These are phyloP conservation scores for Cerastoderma edule DNA, from an alignment of 2,888 invertebrate genomes.

Conservation along the genomic window DNA sequence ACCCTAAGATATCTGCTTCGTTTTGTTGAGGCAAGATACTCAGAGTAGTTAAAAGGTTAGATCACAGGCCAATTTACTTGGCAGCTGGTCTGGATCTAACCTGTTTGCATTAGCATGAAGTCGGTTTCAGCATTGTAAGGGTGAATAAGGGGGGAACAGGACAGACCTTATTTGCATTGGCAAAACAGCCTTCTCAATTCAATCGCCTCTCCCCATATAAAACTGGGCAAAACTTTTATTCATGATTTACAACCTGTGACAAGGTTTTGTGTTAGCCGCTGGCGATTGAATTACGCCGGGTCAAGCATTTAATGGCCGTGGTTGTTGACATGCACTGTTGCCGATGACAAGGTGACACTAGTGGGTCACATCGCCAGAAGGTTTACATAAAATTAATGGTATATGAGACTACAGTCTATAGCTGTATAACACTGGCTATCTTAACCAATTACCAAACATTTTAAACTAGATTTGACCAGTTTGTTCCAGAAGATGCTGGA, in stretches of 20 bases:
- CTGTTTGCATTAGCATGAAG: no score
- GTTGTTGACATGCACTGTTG: conserved; percentile 18
- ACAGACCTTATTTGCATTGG: conserved; percentile 24
- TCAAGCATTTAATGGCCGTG: conserved; percentile 28
- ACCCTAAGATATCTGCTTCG: no score
- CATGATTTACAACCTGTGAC: conserved; percentile 18
- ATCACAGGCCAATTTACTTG: no score
- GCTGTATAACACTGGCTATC: neutral
- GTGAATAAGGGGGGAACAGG: no score
- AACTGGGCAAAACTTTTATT: conserved; percentile 5
- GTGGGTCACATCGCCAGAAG: conserved; percentile 17
- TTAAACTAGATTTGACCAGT: no score
- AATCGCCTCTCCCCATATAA: conserved; percentile 13
- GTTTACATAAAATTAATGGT: conserved; percentile 13
- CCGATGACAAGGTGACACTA: conserved; percentile 28
- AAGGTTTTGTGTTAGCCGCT: conserved; percentile 37
- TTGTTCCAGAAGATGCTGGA: no score
- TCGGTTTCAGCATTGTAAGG: no score
- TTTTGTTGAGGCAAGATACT: no score
- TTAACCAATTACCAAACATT: conserved; percentile 9
- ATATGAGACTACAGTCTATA: neutral
- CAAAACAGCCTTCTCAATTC: conserved; percentile 13
- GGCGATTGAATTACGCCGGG: conserved; percentile 42
- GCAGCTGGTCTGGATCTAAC: no score
- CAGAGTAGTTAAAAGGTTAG: no score